Evolutionary conservation across 2,113 vertebrate genomes (phyloP), one percentile per base, ranked within the genome.

Genomic region (Nanorana parkeri): DNA sequence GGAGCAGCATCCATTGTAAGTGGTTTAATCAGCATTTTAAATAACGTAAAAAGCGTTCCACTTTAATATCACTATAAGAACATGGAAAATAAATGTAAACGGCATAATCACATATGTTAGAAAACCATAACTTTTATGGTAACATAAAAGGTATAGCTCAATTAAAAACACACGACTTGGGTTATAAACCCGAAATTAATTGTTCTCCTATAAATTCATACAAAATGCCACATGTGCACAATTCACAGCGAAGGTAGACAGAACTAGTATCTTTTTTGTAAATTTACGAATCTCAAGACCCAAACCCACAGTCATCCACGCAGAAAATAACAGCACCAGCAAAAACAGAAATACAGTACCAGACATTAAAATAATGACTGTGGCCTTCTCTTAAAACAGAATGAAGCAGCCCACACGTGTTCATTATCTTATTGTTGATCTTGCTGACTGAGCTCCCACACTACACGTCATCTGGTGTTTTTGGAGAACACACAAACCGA

Each of bases 381-480:
- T n/a, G 58, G 32, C 16, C 17, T 52, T 58, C 28, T 47, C 17
- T 3, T 11, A 76, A 61, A 36, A 21, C 16, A 26, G 56, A 63
- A 21, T 28, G 74, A 77, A 28, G 24, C 58, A 28, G 32, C 74
- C 74, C 74, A 77, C 74, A 65, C 58, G 58, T 77, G 74, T 64
- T 77, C 60, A 77, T 77, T 77, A 65, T 65, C 74, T 51, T 77
- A 47, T 51, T 65, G 74, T 64, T 65, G 74, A 77, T 65, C 74
- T 77, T 64, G 74, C 72, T 64, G 74, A 77, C 36, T 65, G 8
- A 77, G 21, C 32, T 77, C 60, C 60, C 58, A 77, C 74, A 75
- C 56, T 76, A 29, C 23, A 17, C 56, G 32, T 76, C 73, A 76
- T 61, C 20, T 76, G 56, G 28, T 63, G 29, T 26, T 64, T 51